These are phyloP conservation scores for Rhamnusium bicolor DNA, from an alignment of 2,888 invertebrate species.

Conservation along the genomic window DNA sequence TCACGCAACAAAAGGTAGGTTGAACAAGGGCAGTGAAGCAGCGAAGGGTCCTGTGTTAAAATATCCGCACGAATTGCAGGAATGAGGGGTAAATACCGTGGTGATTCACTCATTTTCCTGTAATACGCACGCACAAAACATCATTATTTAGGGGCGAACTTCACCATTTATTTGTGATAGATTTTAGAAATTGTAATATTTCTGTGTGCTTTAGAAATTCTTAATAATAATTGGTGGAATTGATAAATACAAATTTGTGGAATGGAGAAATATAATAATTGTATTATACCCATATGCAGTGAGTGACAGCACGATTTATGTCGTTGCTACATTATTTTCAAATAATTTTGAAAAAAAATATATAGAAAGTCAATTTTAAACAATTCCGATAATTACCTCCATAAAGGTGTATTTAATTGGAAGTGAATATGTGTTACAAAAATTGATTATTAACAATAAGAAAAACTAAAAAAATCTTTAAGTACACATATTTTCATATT, in stretches of 20 bases:
- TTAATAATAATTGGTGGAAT: not conserved
- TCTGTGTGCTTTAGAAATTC: not conserved
- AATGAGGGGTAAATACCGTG: constrained; percentile 57
- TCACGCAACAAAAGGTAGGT: constrained; percentile 60
- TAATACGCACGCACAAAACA: constrained; percentile 45
- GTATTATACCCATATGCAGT: no score
- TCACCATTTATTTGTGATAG: constrained; percentile 41
- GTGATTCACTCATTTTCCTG: constrained; percentile 59
- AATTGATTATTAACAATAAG: no score
- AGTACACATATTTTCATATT: no score
- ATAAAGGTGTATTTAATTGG: no score
- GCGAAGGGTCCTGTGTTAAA: constrained; percentile 54
- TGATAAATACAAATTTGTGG: not conserved
- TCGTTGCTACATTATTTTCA: no score
- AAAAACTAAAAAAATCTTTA: no score
- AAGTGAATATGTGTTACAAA: no score
- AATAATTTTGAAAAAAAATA: no score
- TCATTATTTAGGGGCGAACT: constrained; percentile 43
- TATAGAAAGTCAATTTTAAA: no score
- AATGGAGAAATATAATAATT: no score
- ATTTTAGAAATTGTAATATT: constrained; percentile 10
- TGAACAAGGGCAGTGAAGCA: constrained; percentile 61
- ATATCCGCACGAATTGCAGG: constrained; percentile 59
- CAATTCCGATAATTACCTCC: no score
- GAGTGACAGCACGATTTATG: no score